These are phyloP conservation scores for Solenopsis fugax DNA, from an alignment of 1,140 invertebrate species.

Conservation along the genomic window DNA sequence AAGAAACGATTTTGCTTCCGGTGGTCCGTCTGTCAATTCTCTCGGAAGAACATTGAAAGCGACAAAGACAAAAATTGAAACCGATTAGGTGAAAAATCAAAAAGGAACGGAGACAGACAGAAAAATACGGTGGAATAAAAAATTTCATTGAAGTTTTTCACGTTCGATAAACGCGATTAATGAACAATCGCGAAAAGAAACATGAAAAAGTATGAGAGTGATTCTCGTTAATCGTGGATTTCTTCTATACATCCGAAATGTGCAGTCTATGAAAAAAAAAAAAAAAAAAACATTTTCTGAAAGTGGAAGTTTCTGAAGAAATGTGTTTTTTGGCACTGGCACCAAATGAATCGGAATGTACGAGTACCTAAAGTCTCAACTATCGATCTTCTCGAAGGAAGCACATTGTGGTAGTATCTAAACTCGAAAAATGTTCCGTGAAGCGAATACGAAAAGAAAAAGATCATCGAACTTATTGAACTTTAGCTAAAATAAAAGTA, in stretches of 20 bases:
- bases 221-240: constrained; percentile 2
- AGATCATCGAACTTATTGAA: neutral
- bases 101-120: constrained; percentile 1
- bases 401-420: neutral
- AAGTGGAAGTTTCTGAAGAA: constrained; percentile 33
- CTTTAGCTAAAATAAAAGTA: neutral
- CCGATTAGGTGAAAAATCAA: neutral
- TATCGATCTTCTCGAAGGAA: constrained; percentile 9
- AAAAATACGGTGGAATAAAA: constrained; percentile 17
- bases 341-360: neutral
- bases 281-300: neutral
- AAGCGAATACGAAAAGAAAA: neutral
- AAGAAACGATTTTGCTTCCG: constrained; percentile 38
- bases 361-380: neutral
- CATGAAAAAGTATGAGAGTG: neutral
- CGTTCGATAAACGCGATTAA: neutral
- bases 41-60: constrained; percentile 4
- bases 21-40: constrained; percentile 10
- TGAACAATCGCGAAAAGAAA: neutral
- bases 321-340: constrained; percentile 4
- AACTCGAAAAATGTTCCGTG: neutral
- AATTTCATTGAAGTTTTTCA: constrained; percentile 47
- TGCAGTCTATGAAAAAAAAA: neutral
- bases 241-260: neutral
- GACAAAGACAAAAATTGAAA: neutral